Conservation (phyloP, 2,113 vertebrate species). For the Silurus meridionalis region DNA sequence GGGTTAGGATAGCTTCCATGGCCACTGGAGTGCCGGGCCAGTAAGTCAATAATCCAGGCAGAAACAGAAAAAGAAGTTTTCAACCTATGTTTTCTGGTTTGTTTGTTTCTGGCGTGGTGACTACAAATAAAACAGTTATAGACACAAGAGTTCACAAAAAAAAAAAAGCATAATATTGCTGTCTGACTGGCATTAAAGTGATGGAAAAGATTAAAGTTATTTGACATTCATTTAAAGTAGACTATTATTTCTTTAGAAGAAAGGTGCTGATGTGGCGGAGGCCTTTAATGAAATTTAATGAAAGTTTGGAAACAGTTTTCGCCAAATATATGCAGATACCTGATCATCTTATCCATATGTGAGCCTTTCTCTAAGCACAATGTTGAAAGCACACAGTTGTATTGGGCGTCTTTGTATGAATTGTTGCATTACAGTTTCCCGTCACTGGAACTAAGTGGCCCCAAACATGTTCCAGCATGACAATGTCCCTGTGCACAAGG, state of each 20-base stretch:
- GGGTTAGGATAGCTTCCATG: slow-evolving; percentile 38
- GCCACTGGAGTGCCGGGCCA: neutral
- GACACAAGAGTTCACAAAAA: neutral
- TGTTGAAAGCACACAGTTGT: neutral
- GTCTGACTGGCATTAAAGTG: neutral
- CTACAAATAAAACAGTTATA: neutral
- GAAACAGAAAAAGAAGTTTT: slow-evolving; percentile 9
- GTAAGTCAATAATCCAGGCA: slow-evolving; percentile 14
- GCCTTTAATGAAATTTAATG: neutral
- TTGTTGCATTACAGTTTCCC: neutral
- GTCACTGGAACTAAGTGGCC: neutral
- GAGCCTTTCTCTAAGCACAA: neutral
- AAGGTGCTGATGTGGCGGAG: neutral
- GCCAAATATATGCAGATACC: neutral
- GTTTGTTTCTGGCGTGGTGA: neutral
- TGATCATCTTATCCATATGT: neutral
- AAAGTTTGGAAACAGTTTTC: neutral
- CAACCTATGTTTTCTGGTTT: slow-evolving; percentile 15
- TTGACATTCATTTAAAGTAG: neutral
- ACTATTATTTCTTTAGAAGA: neutral
- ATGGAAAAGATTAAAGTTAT: neutral
- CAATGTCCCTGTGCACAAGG: neutral
- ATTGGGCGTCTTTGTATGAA: neutral
- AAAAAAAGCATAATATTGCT: no score
- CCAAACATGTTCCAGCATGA: neutral